A percentile compares a stretch with the other conserved stretches of the same genome.
These are phyloP conservation scores for Drosophila vallismaia DNA, from an alignment of 2,888 invertebrate species.

Conservation along the genomic window DNA sequence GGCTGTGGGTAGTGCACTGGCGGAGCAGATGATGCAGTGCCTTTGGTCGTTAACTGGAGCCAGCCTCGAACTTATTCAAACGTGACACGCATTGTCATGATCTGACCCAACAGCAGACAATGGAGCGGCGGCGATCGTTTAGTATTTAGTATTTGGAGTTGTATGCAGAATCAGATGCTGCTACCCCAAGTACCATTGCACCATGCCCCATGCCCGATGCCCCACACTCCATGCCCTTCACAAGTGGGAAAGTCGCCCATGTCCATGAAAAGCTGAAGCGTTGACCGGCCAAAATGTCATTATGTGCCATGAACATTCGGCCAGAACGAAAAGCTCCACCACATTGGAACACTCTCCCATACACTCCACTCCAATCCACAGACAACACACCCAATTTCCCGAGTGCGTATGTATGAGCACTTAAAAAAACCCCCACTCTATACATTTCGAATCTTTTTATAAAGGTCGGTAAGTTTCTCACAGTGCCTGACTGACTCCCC, in stretches of 20 bases:
- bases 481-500: constrained; percentile 16
- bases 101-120: constrained; percentile 51
- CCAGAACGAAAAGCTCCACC: constrained; percentile 65
- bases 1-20: constrained; percentile 25
- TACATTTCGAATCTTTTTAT: neutral
- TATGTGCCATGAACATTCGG: constrained; percentile 70
- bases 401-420: constrained; percentile 28
- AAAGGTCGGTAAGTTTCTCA: neutral
- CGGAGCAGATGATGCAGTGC: constrained; percentile 49
- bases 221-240: constrained; percentile 61
- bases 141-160: constrained; percentile 35
- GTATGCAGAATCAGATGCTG: constrained; percentile 4
- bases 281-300: constrained; percentile 74
- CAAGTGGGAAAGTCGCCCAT: constrained; percentile 46
- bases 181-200: constrained; percentile 1
- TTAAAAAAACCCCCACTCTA: neutral
- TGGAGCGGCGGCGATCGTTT: constrained; percentile 58
- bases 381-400: constrained; percentile 59
- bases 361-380: constrained; percentile 3
- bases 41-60: constrained; percentile 40
- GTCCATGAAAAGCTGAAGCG: constrained; percentile 62
- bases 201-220: constrained; percentile 21
- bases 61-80: constrained; percentile 75
- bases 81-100: constrained; percentile 71
- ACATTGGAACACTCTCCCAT: constrained; percentile 54